These are phyloP conservation scores for Dolichotis patagonum DNA, from an alignment of 2,113 vertebrate species.

Conservation along the genomic window DNA sequence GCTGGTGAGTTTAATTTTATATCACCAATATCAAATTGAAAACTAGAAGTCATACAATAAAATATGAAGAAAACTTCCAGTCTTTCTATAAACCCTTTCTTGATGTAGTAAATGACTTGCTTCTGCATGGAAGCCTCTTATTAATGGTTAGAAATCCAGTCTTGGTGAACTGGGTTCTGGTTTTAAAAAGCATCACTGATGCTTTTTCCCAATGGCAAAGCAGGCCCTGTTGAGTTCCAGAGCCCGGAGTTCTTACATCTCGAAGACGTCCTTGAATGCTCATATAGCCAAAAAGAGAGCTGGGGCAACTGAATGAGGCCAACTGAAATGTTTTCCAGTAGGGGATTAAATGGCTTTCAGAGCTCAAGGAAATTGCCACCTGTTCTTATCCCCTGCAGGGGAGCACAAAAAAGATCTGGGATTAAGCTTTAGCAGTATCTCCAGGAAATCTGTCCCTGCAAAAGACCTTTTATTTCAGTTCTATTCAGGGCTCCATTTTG, in stretches of 20 bases:
- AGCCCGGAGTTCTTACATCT: slow-evolving; percentile 54
- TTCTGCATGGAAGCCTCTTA: slow-evolving; percentile 53
- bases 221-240: not conserved
- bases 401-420: slow-evolving; percentile 45
- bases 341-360: slow-evolving; percentile 70
- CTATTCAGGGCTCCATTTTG: slow-evolving; percentile 51
- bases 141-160: slow-evolving; percentile 20
- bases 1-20: slow-evolving; percentile 29
- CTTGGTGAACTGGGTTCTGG: not conserved
- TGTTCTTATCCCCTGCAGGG: not conserved
- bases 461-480: slow-evolving; percentile 30
- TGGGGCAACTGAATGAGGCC: not conserved
- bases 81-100: not conserved
- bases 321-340: slow-evolving; percentile 54
- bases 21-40: slow-evolving; percentile 30
- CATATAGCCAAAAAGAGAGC: not conserved
- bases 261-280: slow-evolving; percentile 53
- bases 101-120: not conserved
- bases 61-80: not conserved
- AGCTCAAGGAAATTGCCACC: slow-evolving; percentile 25
- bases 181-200: slow-evolving; percentile 34
- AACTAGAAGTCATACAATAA: slow-evolving; percentile 9
- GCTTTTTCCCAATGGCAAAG: not conserved
- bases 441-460: slow-evolving; percentile 10
- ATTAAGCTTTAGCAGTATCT: slow-evolving; percentile 49